Base-by-base conservation (phyloP, 2,113 vertebrate genomes). In the Oplegnathus fasciatus region DNA sequence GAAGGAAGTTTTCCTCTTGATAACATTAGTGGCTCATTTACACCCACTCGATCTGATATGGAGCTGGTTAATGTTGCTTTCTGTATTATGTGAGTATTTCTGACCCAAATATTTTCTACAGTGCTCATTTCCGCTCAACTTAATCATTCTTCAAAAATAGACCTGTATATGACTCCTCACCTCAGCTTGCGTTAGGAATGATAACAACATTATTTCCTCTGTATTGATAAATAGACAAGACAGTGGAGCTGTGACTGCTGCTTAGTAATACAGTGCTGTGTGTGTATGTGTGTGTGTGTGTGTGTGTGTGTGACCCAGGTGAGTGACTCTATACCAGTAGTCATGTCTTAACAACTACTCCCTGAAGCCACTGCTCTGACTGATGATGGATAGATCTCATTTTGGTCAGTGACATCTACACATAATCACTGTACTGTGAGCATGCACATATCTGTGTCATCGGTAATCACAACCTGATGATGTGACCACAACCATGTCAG, bases 381-480 rank as follows among this genome's bases (percentile, higher is more conserved):
- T 46, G 46, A 80, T 57, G 22, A 40, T 24, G 22, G 18, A 52
- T 8, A 42, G 24, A n/a, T 15, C 55, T 89, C 22, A 88, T 84
- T 73, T 67, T 62, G 86, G 89, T 91, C 62, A 55, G 20, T 91
- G 90, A 88, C 88, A 76, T 46, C 54, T 1, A 4, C 57, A 32
- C 40, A 55, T 89, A 86, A 92, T 86, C 46, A 60, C 78, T 42
- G 9, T 11, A n/a, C 44, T 65, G 75, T 44, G 44, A 6, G 44
- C 40, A 9, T 28, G 20, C 0, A 10, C 30, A 11, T 14, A n/a
- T 64, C 22, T 67, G 44, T 57, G 78, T 78, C 62, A 60, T 34
- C 54, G 57, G 2, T 91, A 76, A 86, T 82, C 46, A 80, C 54
- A 58, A 60, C 6, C 14, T 60, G 37, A 52, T 15, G 42, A 60